A percentile compares a stretch with the other conserved stretches of the same genome.
These are phyloP conservation scores for Orchestia grillus DNA, from an alignment of 1,140 invertebrate species.

Conservation along the genomic window DNA sequence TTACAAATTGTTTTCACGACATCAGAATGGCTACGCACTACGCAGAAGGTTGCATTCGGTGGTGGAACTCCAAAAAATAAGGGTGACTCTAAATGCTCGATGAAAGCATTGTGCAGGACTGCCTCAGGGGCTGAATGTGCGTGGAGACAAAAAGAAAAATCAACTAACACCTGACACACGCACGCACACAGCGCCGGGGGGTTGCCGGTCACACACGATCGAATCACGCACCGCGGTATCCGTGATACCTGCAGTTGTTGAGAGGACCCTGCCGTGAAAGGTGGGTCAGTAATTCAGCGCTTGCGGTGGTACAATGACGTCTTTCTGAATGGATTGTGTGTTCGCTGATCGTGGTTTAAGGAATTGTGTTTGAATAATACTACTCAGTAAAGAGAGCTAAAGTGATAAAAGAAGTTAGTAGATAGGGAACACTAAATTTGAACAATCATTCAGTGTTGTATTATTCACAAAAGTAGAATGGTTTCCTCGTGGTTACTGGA, in stretches of 20 bases:
- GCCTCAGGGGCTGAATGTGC: too few species aligned
- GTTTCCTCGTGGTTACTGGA: not conserved
- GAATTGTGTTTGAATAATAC: not conserved
- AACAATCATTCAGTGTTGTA: not conserved
- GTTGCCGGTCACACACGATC: not conserved
- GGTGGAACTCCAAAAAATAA: too few species aligned
- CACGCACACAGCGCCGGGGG: too few species aligned
- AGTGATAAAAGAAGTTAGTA: not conserved
- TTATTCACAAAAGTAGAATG: not conserved
- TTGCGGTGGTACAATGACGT: not conserved
- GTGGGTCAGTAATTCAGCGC: not conserved
- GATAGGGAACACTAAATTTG: not conserved
- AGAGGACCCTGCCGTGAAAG: not conserved
- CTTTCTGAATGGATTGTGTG: not conserved
- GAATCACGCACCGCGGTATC: not conserved
- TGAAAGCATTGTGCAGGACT: too few species aligned
- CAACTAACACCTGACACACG: not conserved
- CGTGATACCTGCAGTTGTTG: conserved; percentile 6
- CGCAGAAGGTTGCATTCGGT: too few species aligned
- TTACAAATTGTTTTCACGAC: too few species aligned
- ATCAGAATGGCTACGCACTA: too few species aligned
- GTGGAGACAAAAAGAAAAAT: not conserved
- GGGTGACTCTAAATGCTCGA: too few species aligned
- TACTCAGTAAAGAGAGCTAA: not conserved
- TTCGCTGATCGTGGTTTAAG: not conserved